Conservation (phyloP, 2,888 invertebrate genomes). For the Melanophora roralis region DNA sequence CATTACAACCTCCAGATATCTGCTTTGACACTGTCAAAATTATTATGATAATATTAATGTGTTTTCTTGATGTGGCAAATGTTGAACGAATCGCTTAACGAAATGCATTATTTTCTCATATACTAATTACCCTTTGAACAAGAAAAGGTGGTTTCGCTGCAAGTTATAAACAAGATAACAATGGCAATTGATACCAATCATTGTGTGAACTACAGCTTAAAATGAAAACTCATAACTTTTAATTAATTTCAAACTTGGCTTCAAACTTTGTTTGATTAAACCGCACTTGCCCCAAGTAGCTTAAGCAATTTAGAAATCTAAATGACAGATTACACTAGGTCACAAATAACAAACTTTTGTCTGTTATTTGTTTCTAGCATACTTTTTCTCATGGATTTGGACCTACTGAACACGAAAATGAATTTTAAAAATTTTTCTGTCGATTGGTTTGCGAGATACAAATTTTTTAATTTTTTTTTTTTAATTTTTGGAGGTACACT, state of each 20-base stretch:
- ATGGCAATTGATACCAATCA: background rate
- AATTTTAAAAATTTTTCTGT: too few species aligned
- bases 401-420: too few species aligned
- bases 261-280: background rate
- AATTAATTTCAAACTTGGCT: background rate
- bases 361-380: too few species aligned
- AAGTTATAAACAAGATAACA: background rate
- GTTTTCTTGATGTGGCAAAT: constrained; percentile 19
- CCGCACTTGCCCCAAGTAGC: too few species aligned
- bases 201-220: background rate
- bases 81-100: background rate
- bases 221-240: background rate
- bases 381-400: too few species aligned
- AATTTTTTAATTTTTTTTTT: too few species aligned
- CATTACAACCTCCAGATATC: background rate
- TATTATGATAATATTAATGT: constrained; percentile 44
- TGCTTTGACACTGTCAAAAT: constrained; percentile 16
- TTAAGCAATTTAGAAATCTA: too few species aligned
- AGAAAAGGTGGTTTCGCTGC: background rate
- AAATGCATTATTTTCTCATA: background rate
- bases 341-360: too few species aligned
- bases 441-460: too few species aligned
- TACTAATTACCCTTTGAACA: constrained; percentile 3
- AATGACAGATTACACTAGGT: too few species aligned
- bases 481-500: too few species aligned